phyloP scores from a whole-genome alignment of 2,113 vertebrate genomes.

The Dromaius novaehollandiae region DNA sequence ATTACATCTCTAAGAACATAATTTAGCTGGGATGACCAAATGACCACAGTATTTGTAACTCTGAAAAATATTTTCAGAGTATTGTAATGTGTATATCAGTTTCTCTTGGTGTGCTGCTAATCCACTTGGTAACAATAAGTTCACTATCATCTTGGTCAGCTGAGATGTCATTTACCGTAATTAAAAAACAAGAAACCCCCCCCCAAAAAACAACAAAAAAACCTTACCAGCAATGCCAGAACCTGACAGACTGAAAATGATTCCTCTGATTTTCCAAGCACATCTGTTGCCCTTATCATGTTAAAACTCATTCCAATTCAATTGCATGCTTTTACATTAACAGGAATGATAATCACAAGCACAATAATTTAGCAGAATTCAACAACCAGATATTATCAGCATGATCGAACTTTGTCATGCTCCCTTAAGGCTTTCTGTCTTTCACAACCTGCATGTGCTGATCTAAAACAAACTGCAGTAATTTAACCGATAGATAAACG shows the following conservation, averaged over 20 bases:
- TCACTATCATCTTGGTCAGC: not conserved
- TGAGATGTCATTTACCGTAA: not conserved
- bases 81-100: not conserved
- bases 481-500: not conserved
- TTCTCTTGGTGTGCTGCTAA: not conserved
- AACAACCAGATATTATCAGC: not conserved
- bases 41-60: not conserved
- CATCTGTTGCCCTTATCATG: conserved; percentile 21
- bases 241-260: conserved; percentile 8
- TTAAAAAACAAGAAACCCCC: not conserved
- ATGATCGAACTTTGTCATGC: not conserved
- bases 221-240: not conserved
- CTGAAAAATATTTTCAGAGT: not conserved
- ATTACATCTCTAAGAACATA: not conserved
- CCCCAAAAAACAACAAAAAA: not conserved
- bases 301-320: not conserved
- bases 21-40: not conserved
- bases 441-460: not conserved
- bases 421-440: not conserved
- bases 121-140: not conserved
- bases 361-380: not conserved
- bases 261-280: not conserved
- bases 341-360: not conserved
- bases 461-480: not conserved
- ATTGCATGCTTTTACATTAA: not conserved